Evolutionary conservation across 2,888 invertebrate species (phyloP).

Genomic region (Mesorhabditis spiculigera): DNA sequence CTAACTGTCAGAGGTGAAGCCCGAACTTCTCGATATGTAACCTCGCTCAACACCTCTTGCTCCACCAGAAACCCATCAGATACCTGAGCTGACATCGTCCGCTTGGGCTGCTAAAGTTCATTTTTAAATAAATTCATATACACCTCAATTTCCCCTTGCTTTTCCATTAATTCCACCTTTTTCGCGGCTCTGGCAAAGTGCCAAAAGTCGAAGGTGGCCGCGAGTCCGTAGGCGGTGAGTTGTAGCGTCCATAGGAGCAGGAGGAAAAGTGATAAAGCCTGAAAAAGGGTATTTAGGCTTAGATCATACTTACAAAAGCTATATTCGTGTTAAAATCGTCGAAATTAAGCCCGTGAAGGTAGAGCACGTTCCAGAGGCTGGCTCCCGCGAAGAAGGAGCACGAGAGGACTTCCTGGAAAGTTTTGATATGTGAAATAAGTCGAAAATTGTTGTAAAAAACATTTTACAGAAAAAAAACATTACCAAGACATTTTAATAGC

Average conservation of each 20-base stretch:
- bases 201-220: slow-evolving; percentile 1
- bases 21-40: background rate
- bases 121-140: no score
- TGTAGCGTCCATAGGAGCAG: background rate
- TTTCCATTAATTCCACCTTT: background rate
- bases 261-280: background rate
- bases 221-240: background rate
- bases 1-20: no score
- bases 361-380: background rate
- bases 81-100: background rate
- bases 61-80: slow-evolving; percentile 1
- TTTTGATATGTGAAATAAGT: no score
- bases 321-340: background rate
- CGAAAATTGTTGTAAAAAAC: no score
- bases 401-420: background rate
- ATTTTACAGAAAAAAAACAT: no score
- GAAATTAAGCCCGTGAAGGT: background rate
- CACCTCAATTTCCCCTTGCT: background rate
- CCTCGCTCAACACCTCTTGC: background rate
- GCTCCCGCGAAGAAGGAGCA: background rate
- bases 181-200: background rate
- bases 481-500: no score
- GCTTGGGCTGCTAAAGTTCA: background rate
- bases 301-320: background rate
- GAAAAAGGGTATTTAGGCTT: background rate